These are phyloP conservation scores for Canis aureus DNA, from an alignment of 2,113 vertebrate genomes.

Conservation along the genomic window DNA sequence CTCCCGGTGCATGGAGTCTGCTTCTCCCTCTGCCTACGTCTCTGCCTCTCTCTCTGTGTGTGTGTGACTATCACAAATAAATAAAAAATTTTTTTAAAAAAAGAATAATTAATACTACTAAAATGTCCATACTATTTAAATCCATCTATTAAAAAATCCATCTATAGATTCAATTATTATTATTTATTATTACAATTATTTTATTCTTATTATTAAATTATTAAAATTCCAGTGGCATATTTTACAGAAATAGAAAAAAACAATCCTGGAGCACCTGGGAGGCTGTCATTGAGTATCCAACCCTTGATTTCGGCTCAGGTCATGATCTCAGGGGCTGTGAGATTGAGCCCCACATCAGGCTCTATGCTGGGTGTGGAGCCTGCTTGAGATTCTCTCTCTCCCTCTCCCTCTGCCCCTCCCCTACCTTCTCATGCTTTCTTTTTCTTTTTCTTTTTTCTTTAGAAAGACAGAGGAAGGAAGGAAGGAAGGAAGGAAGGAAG, in stretches of 20 bases:
- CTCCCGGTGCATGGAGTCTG: no score
- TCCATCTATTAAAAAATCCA: background rate
- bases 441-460: no score
- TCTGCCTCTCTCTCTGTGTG: no score
- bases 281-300: background rate
- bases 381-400: background rate
- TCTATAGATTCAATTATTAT: background rate
- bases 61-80: no score
- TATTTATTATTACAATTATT: background rate
- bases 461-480: no score
- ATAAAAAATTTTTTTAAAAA: no score
- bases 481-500: background rate
- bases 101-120: background rate
- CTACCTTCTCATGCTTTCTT: background rate
- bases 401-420: background rate
- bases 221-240: background rate
- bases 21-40: no score
- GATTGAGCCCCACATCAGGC: background rate
- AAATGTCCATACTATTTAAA: background rate
- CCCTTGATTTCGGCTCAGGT: background rate
- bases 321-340: background rate
- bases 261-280: background rate
- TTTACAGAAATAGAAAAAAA: background rate
- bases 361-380: background rate
- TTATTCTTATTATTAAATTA: background rate